Evolutionary conservation across 2,888 invertebrate species (phyloP), one percentile per base, ranked within the genome.

Genomic region (Phlogophora meticulosa): DNA sequence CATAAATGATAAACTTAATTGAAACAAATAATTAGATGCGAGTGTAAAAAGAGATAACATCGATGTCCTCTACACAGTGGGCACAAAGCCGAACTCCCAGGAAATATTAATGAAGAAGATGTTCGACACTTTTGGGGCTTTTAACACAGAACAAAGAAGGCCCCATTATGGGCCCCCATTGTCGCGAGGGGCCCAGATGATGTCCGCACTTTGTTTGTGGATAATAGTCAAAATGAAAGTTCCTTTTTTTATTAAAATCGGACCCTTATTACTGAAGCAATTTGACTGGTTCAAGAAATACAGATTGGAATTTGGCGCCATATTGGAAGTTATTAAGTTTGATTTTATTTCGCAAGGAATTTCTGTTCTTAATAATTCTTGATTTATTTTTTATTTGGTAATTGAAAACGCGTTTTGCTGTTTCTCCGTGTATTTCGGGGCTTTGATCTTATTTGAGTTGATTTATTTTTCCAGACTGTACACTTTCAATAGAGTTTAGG

Each of bases 31-130:
- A 71, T 71, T 42, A 49, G 45, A 78, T 70, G 48, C 43, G 51
- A 60, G 51, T 56, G 28, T 49, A 49, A 55, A 59, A 80, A 74
- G 68, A 76, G 76, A 80, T 84, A 83, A 84, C 84, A 80, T 78
- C 70, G 69, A 81, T 78, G 78, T 73, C 72, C 66, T 57, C 62
- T 55, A 57, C 52, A 62, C 52, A 56, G 57, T 55, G n/a, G 46
- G 63, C 55, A 68, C 75, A 74, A 77, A 70, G 72, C 63, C 68
- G 22, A 67, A 79, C 71, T 66, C 61, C 36, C 53, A 46, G 59
- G 49, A 89, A 90, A 90, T 91, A 92, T 92, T 92, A 93, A 92
- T 91, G 92, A 91, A 91, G 92, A 91, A 91, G 91, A 91, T 92
- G 92, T 92, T 89, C 78, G 88, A 92, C 91, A 91, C 88, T 90